Evolutionary conservation across 2,113 vertebrate species (phyloP).

Genomic region (Melanostigma gelatinosum): DNA sequence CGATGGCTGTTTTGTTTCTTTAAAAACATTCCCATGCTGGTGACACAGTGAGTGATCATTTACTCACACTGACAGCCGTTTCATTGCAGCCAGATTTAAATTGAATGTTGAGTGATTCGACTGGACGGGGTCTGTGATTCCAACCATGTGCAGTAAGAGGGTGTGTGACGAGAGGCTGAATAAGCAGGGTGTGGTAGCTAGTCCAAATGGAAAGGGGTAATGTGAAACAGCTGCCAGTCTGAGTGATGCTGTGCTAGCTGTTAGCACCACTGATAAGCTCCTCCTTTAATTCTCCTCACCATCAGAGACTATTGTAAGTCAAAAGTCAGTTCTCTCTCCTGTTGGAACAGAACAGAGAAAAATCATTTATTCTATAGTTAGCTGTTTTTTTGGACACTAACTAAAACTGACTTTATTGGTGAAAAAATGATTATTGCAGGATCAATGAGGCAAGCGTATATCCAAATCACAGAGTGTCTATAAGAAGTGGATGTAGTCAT

Average conservation of each 20-base stretch:
- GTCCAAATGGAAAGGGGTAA: constrained; percentile 18
- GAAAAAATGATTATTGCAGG: too few relatives aligned
- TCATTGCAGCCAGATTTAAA: constrained; percentile 36
- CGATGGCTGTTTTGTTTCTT: not conserved
- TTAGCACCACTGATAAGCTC: too few relatives aligned
- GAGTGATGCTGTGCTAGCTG: constrained; percentile 13
- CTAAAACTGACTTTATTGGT: too few relatives aligned
- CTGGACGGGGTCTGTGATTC: constrained; percentile 45
- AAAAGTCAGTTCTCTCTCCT: too few relatives aligned
- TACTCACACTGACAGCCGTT: not conserved
- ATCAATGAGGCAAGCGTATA: too few relatives aligned
- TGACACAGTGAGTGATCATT: not conserved
- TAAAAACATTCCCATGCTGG: not conserved
- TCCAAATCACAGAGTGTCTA: too few relatives aligned
- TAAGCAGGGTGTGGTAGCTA: constrained; percentile 48
- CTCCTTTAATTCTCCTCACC: not conserved
- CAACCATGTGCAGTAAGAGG: constrained; percentile 54
- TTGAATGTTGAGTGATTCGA: constrained; percentile 25
- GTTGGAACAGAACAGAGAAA: too few relatives aligned
- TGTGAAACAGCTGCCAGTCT: constrained; percentile 37
- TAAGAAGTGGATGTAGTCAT: too few relatives aligned
- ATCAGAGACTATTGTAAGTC: not conserved
- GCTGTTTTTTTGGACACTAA: too few relatives aligned
- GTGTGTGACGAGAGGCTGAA: constrained; percentile 46
- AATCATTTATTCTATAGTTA: too few relatives aligned